Evolutionary conservation across 2,113 vertebrate species (phyloP).

Genomic region (Falco punctatus): DNA sequence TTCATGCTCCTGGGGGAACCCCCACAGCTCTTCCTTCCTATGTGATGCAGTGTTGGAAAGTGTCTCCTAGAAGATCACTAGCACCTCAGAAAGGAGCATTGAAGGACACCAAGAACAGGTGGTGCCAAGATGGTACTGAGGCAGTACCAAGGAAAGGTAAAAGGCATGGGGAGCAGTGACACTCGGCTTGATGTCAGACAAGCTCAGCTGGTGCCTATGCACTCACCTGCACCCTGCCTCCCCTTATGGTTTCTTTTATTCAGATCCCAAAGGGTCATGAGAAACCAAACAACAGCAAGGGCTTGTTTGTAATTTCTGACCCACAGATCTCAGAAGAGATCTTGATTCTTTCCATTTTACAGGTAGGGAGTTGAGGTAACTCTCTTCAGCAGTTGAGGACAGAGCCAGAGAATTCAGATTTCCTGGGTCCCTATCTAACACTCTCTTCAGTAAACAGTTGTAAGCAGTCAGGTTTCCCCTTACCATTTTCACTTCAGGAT

Average conservation of each 20-base stretch:
- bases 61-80: not conserved
- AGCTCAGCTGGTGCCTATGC: not conserved
- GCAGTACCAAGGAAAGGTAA: not conserved
- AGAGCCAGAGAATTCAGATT: not conserved
- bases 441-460: not conserved
- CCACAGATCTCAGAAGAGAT: not conserved
- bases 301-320: not conserved
- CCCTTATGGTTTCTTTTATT: not conserved
- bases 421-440: not conserved
- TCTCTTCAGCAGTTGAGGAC: not conserved
- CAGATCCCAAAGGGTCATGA: not conserved
- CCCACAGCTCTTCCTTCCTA: not conserved
- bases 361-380: not conserved
- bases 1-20: not conserved
- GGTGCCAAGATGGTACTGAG: not conserved
- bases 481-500: not conserved
- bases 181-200: not conserved
- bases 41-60: not conserved
- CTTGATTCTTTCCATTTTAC: not conserved
- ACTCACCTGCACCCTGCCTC: not conserved
- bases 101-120: not conserved
- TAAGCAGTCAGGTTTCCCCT: not conserved
- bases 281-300: not conserved
- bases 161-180: rapidly evolving
- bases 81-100: not conserved